These are phyloP conservation scores for Anorthoa munda DNA, from an alignment of 2,888 invertebrate species.

Conservation along the genomic window DNA sequence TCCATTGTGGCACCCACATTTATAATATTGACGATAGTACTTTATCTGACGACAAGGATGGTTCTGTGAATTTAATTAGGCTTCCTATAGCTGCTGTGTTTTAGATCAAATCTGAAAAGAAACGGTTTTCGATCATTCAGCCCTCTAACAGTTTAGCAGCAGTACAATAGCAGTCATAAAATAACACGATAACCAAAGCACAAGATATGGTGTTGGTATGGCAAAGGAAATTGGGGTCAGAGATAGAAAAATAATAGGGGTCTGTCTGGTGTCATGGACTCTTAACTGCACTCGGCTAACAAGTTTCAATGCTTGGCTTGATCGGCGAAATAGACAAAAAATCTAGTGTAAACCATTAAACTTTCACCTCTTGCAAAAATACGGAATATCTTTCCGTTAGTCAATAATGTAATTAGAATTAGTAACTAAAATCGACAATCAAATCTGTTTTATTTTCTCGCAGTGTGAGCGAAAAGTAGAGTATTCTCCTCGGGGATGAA, in stretches of 20 bases:
- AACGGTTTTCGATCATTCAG: background rate
- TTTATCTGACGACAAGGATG: conserved; percentile 15
- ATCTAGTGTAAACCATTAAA: background rate
- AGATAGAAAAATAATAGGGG: too few species aligned
- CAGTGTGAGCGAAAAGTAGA: too few species aligned
- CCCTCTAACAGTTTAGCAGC: background rate
- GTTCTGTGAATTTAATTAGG: background rate
- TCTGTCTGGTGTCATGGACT: background rate
- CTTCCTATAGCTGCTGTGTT: background rate
- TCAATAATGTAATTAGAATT: too few species aligned
- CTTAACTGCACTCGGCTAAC: too few species aligned
- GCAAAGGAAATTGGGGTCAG: too few species aligned
- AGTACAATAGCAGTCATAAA: background rate
- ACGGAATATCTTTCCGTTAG: too few species aligned
- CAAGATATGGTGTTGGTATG: too few species aligned
- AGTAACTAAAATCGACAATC: too few species aligned
- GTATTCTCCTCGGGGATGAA: too few species aligned
- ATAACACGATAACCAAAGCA: too few species aligned
- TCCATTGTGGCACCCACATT: conserved; percentile 28
- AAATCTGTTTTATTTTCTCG: too few species aligned
- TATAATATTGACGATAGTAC: conserved; percentile 45
- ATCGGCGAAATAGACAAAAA: background rate
- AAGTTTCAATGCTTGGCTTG: background rate
- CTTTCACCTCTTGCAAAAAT: background rate
- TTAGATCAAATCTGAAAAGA: background rate